Base-by-base conservation (phyloP, 35 echinoderm and acorn worm genomes). In the Lytechinus pictus region DNA sequence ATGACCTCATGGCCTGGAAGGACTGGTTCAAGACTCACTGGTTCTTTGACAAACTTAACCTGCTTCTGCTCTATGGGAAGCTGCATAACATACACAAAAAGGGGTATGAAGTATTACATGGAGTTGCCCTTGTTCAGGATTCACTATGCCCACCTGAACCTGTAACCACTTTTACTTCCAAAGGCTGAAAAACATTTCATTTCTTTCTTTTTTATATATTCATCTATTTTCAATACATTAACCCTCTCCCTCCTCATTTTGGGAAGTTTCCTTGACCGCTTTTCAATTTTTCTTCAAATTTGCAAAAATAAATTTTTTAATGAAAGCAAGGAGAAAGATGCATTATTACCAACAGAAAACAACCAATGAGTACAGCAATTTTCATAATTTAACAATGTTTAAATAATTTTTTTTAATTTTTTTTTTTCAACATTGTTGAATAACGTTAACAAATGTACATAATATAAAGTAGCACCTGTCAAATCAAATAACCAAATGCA, bases 11-110 rank as follows among this genome's bases (percentile, higher is more conserved):
- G 33, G 54, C 96, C 97, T n/a, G 97, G 95, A 91, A 95, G 95
- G 55, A 95, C 54, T 28, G 95, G 88, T 7, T 95, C 91, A 53
- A 92, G 86, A 54, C 91, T 94, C 24, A 96, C 95, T 28, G 95
- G 94, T 27, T 99, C 96, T 53, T 98, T 99, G 28, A 97, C 79
- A 54, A 99, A 97, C 89, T 98, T 98, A 13, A 99, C 54, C 27
- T 94, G 91, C 57, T 95, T 93, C 87, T 96, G 89, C 72, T 99
- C 98, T 9, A 92, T 71, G 86, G 97, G 95, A 94, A 95, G 96
- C 97, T 99, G 96, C 21, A 79, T 79, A 3, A 24, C 6, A 79
- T 24, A 79, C 4, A 53, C 95, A 86, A 44, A 44, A 44, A 44
- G 54, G 61, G 52, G 8, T 44, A 93, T 89, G 0, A 95, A 51